A percentile compares a stretch with the other conserved stretches of the same genome.
Conservation (phyloP, 2,888 invertebrate genomes). For the Agapostemon virescens region DNA sequence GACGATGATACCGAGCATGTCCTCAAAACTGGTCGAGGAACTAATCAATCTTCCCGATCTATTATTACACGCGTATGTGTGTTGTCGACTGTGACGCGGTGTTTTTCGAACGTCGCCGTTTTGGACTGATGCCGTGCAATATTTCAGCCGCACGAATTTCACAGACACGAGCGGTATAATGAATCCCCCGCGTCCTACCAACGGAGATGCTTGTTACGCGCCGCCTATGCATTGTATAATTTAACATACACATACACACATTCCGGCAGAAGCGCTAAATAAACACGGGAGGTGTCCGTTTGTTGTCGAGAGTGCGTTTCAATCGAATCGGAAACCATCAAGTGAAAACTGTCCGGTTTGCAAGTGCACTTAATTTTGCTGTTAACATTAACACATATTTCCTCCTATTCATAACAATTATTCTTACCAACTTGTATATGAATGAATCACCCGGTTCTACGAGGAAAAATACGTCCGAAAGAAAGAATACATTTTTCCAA, state of each 20-base stretch:
- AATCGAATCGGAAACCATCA: background rate
- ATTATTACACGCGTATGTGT: constrained; percentile 36
- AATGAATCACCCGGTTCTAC: too few relatives aligned
- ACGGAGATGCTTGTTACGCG: background rate
- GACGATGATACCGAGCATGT: background rate
- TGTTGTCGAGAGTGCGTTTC: background rate
- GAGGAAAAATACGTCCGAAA: background rate
- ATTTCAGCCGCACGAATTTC: constrained; percentile 38
- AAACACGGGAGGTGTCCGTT: background rate
- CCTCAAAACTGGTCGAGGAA: constrained; percentile 9
- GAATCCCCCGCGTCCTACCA: constrained; percentile 25
- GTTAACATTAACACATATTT: too few relatives aligned
- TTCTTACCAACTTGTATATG: too few relatives aligned
- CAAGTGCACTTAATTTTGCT: background rate
- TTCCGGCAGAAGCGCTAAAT: background rate
- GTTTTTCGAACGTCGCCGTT: constrained; percentile 35
- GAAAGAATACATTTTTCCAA: background rate
- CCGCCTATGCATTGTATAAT: constrained; percentile 20
- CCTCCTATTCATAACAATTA: background rate
- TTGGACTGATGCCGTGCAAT: constrained; percentile 52
- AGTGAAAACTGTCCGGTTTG: background rate
- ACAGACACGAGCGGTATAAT: constrained; percentile 24
- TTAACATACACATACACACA: constrained; percentile 16
- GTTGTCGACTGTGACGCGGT: constrained; percentile 22
- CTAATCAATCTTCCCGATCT: constrained; percentile 36